Base-by-base conservation (phyloP, 1,140 invertebrate species). In the Drosophila equinoxialis region DNA sequence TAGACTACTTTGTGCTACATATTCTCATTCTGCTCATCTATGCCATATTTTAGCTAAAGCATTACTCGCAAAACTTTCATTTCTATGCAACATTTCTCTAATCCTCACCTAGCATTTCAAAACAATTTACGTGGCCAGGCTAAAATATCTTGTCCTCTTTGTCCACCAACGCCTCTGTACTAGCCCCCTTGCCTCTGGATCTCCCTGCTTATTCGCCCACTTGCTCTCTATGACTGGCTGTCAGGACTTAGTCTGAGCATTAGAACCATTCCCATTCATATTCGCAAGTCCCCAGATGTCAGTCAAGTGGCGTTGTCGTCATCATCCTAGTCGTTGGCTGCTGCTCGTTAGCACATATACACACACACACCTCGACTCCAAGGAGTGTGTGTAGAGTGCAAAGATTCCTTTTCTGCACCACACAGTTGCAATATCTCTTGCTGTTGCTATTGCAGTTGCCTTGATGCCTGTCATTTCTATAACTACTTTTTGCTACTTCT, bases 401-500 rank as follows among this genome's bases (percentile, higher is more conserved):
- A 77, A 66, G 65, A 76, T 60, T 76, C 35, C 14, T n/a, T 17
- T 17, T 17, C 10, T 14, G 23, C 37, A 30, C 30, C 30, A 6
- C 37, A 23, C 62, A 13, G 57, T 35, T 20, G 41, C 11, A 63
- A 58, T 51, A 63, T 6, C 42, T 68, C 65, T 68, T 67, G 58
- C 66, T 57, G 71, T 54, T 67, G 58, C 66, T 57, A 67, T 54
- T 67, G 68, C 81, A 71, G 77, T 68, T 75, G 51, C 74, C 66
- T 61, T 68, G 63, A 74, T 78, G 83, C 79, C 83, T 87, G 82
- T 87, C 82, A 86, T 86, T 86, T 86, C 82, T 86, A 86, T 87
- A 86, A 86, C 82, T 87, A 83, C 83, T 86, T 86, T 51, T 82
- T 86, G 83, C 80, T 83, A 87, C 82, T 83, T 82, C 82, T 81